Base-by-base conservation (phyloP, 2,888 invertebrate species). In the Boloria euphrosyne region DNA sequence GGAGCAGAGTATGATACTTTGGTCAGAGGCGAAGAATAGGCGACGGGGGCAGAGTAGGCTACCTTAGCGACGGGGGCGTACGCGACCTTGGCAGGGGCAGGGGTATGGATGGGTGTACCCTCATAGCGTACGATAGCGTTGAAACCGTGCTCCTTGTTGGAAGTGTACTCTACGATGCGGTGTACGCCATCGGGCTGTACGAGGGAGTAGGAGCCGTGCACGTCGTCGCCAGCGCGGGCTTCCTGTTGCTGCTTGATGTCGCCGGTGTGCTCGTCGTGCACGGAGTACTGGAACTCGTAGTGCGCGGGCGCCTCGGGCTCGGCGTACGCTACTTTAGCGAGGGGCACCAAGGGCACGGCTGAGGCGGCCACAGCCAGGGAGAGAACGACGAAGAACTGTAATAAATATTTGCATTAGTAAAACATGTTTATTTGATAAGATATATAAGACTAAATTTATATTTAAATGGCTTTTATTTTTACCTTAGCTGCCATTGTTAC, bases 201-300 rank as follows among this genome's bases (percentile, higher is more conserved):
- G 4, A 92, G 84, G 5, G 92, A 90, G 84, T 92, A 92, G 16
- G 85, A 89, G 68, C 92, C 91, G 62, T 89, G 90, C 46, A 92
- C 89, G 61, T 76, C 80, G 73, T 92, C 89, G 3, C 90, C 92
- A 68, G 79, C 75, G 71, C 92, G 91, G 62, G 82, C 76, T 71
- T 92, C 92, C 74, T 90, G 84, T 79, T 91, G 91, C 71, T 90
- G 83, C 77, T 92, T 92, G 71, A 90, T 78, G 76, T 92, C 92
- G 3, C 92, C 91, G 76, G 78, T 87, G 76, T 88, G 87, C 3
- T 79, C 77, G 73, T 92, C 92, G 68, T 90, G 87, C 62, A 92
- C 90, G 68, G 89, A 87, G 82, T 91, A 91, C 43, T 80, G 78
- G 83, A 84, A 90, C 50, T 89, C 87, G 80, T 90, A 90, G 70